Base-by-base conservation (phyloP, 1,140 invertebrate genomes). In the Myzus persicae region DNA sequence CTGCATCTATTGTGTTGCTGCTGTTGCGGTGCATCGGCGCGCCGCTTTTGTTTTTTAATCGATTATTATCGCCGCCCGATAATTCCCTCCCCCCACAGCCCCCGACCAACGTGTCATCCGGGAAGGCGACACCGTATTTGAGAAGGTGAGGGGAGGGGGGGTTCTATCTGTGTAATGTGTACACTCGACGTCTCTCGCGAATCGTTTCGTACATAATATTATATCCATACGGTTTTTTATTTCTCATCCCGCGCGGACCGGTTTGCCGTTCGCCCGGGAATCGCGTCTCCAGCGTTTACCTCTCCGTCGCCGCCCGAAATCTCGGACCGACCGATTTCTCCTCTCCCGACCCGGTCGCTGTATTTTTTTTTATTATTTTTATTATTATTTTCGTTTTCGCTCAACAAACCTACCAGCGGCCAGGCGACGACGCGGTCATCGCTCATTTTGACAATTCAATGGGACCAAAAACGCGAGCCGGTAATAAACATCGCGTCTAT, bases 401-500 rank as follows among this genome's bases (percentile, higher is more conserved):
- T 42, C 40, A 54, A 26, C 38, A 26, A 26, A 40, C n/a, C 54
- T 8, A 8, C 9, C 44, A 24, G 24, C 40, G 8, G 31, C 59
- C 59, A 6, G 59, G 59, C 84, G 40, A 40, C 82, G 38, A 84
- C 82, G 40, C 40, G 82, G 46, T 42, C 44, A 51, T 89, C 20
- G 87, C 8, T 89, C 87, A 89, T 89, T 89, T 89, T 89, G 87
- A 89, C 87, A 89, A 89, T 89, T 89, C 87, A 89, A 89, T 89
- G 87, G 87, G 87, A 51, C 87, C 87, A 46, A 89, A 89, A 26
- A 51, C 46, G 42, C 44, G n/a, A 46, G 44, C 7, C 87, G 87
- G 87, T 89, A 89, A 89, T 89, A 89, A 89, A 85, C 84, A 51
- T 76, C 31, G 59, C 59, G 59, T n/a, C 59, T 18, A 76, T 76